A percentile compares a stretch with the other conserved stretches of the same genome.
phyloP scores from a whole-genome alignment of 2,113 vertebrate species.

The Indicator indicator region DNA sequence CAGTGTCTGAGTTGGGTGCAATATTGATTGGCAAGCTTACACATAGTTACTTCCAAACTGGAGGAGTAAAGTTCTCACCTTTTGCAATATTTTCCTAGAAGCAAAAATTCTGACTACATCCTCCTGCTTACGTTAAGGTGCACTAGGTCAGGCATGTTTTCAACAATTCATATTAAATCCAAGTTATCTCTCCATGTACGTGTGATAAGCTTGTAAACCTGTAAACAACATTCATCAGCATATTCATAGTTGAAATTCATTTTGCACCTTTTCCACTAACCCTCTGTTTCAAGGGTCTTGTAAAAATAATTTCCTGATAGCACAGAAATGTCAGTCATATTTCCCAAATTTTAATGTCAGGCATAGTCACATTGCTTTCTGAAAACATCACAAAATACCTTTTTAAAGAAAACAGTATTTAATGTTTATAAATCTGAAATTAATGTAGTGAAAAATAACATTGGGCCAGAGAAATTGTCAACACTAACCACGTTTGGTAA shows the following conservation, averaged over 20 bases:
- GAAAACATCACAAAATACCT: not conserved
- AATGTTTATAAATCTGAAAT: not conserved
- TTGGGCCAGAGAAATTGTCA: not conserved
- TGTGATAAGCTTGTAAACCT: constrained; percentile 52
- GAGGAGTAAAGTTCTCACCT: not conserved
- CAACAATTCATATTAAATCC: constrained; percentile 51
- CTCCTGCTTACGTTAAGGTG: not conserved
- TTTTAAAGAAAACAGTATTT: not conserved
- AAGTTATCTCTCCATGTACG: constrained; percentile 28
- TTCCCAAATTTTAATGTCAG: constrained; percentile 7
- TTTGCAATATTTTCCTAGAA: not conserved
- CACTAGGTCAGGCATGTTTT: constrained; percentile 8
- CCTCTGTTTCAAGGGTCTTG: not conserved
- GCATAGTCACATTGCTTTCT: not conserved
- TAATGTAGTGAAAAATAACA: not conserved
- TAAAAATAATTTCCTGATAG: constrained; percentile 50
- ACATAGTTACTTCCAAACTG: not conserved
- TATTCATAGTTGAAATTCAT: constrained; percentile 34
- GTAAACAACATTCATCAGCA: constrained; percentile 52
- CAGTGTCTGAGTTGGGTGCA: not conserved
- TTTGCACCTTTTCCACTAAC: constrained; percentile 46
- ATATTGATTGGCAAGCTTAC: constrained; percentile 4
- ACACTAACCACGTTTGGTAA: not conserved
- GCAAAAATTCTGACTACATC: not conserved
- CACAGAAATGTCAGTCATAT: not conserved